phyloP scores from a whole-genome alignment of 1,140 invertebrate species.

The Papilio aristodemus region DNA sequence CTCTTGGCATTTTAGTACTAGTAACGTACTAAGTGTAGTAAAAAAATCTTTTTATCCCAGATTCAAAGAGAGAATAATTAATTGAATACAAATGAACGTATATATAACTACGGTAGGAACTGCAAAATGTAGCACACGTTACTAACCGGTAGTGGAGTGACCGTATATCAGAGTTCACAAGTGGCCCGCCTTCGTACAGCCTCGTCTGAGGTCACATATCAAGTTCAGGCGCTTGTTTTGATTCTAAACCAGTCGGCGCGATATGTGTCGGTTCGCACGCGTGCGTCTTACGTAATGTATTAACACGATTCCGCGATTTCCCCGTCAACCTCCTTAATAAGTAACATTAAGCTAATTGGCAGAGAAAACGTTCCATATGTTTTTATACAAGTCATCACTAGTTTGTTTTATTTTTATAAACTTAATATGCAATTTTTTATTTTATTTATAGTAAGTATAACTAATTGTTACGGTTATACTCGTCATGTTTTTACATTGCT shows the following conservation, averaged over 20 bases:
- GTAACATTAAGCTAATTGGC: slow-evolving; percentile 33
- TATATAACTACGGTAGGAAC: not conserved
- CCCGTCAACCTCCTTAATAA: slow-evolving; percentile 35
- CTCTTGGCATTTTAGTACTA: no score
- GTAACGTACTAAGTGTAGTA: no score
- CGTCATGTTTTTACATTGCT: no score
- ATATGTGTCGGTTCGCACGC: slow-evolving; percentile 35
- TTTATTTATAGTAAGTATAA: no score
- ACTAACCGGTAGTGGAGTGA: slow-evolving; percentile 26
- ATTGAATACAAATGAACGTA: no score
- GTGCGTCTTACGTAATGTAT: slow-evolving; percentile 45
- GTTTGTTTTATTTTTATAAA: no score
- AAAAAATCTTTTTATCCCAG: not conserved
- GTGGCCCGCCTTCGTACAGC: slow-evolving; percentile 52
- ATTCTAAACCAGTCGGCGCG: slow-evolving; percentile 51
- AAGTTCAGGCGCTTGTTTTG: slow-evolving; percentile 60
- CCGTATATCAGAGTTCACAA: slow-evolving; percentile 39
- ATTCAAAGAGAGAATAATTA: no score
- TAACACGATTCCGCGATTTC: slow-evolving; percentile 46
- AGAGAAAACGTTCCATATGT: not conserved
- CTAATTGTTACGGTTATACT: no score
- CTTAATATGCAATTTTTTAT: no score
- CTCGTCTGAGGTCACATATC: slow-evolving; percentile 66
- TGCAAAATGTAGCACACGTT: slow-evolving; percentile 11
- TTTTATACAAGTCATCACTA: not conserved